Percentiles rank a stretch among this genome's conserved stretches.
These are phyloP conservation scores for Lepidonotus clava DNA, from an alignment of 2,888 invertebrate genomes.

Conservation along the genomic window DNA sequence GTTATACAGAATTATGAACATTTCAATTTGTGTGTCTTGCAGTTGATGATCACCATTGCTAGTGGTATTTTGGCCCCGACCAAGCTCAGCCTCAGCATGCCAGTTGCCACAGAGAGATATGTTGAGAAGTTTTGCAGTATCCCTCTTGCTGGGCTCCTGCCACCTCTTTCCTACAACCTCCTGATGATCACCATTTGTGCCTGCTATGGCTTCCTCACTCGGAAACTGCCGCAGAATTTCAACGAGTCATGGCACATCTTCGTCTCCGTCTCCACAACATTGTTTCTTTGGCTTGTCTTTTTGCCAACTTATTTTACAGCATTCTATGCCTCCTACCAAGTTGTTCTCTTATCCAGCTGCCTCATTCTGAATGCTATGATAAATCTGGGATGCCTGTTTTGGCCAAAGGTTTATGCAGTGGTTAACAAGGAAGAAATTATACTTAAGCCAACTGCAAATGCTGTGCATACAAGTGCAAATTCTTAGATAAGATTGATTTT, in stretches of 20 bases:
- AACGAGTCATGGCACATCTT: constrained; percentile 65
- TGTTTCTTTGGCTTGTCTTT: constrained; percentile 62
- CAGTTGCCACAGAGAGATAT: constrained; percentile 65
- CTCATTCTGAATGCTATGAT: constrained; percentile 62
- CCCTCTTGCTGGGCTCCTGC: constrained; percentile 67
- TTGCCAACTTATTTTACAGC: constrained; percentile 60
- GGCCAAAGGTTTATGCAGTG: constrained; percentile 61
- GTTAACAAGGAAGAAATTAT: constrained; percentile 48
- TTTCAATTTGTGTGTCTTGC: too few species aligned
- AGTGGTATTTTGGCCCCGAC: background rate
- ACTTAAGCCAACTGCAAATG: too few species aligned
- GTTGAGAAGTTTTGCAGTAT: constrained; percentile 70
- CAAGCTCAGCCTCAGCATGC: constrained; percentile 62
- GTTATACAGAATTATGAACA: too few species aligned
- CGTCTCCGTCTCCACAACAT: constrained; percentile 61
- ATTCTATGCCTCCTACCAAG: constrained; percentile 56
- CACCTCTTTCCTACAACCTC: constrained; percentile 66
- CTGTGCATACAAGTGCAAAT: too few species aligned
- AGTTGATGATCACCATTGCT: background rate
- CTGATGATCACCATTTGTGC: constrained; percentile 58
- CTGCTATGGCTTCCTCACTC: constrained; percentile 59
- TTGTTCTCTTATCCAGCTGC: constrained; percentile 56
- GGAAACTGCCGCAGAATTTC: constrained; percentile 64
- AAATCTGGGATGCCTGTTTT: constrained; percentile 59
- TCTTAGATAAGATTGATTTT: too few species aligned